Evolutionary conservation across 2,113 vertebrate species (phyloP).

Genomic region (Synchiropus splendidus): DNA sequence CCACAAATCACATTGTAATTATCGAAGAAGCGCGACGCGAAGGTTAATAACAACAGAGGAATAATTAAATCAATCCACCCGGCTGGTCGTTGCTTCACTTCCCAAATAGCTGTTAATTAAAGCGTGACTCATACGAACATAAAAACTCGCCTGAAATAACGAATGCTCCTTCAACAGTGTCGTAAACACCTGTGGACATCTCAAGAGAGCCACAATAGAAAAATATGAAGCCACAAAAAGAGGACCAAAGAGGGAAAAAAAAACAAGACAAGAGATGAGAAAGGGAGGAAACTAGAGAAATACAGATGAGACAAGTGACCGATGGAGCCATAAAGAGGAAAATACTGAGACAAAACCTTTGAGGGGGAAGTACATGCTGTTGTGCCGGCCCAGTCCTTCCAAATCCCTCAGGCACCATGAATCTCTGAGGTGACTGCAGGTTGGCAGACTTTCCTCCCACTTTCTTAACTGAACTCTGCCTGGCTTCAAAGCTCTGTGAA

Average conservation of each 20-base stretch:
- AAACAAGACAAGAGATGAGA: constrained; percentile 12
- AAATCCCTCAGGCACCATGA: constrained; percentile 19
- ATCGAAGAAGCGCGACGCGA: constrained; percentile 18
- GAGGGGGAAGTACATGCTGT: constrained; percentile 4
- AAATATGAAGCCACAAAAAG: constrained; percentile 5
- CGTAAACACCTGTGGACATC: not conserved
- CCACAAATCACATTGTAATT: constrained; percentile 49
- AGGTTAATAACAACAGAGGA: constrained; percentile 37
- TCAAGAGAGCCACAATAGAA: not conserved
- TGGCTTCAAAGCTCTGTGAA: constrained; percentile 22
- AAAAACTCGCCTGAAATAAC: too few relatives aligned
- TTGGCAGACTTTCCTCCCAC: constrained; percentile 17
- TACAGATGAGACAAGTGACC: constrained; percentile 10
- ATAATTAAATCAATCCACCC: constrained; percentile 34
- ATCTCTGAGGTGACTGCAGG: constrained; percentile 8
- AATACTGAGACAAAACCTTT: constrained; percentile 15
- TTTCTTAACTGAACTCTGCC: constrained; percentile 19
- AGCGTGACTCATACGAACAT: too few relatives aligned
- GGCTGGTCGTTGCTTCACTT: too few relatives aligned
- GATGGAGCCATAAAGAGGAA: constrained; percentile 8
- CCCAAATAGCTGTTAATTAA: too few relatives aligned
- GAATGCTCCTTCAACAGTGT: too few relatives aligned
- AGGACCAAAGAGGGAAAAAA: constrained; percentile 6
- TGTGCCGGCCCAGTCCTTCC: constrained; percentile 7
- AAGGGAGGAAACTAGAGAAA: too few relatives aligned